A percentile compares a stretch with the other conserved stretches of the same genome.
These are phyloP conservation scores for Sylvia atricapilla DNA, from an alignment of 2,113 vertebrate genomes.

Conservation along the genomic window DNA sequence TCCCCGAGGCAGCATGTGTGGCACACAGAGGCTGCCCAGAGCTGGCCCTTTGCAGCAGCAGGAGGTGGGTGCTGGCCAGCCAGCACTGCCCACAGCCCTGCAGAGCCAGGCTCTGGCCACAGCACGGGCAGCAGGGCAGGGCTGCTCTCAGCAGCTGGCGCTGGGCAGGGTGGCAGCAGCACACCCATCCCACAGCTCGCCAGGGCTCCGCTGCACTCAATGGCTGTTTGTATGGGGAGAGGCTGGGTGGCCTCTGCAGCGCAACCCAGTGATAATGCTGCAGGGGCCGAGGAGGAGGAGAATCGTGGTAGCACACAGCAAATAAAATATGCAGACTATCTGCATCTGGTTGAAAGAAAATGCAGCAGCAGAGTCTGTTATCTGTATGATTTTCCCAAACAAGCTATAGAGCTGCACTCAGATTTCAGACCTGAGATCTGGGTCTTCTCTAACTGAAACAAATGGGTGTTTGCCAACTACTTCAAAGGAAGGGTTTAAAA, in stretches of 20 bases:
- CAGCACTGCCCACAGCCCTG: background rate
- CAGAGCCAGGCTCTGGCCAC: background rate
- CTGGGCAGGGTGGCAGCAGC: background rate
- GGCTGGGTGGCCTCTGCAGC: background rate
- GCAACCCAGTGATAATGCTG: background rate
- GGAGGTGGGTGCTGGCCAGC: constrained; percentile 32
- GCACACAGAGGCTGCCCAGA: background rate
- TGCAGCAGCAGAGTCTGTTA: background rate
- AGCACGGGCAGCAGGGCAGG: background rate
- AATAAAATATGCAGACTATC: background rate
- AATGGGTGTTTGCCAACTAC: constrained; percentile 41
- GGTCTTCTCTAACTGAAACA: constrained; percentile 34
- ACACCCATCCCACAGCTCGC: background rate
- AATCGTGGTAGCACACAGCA: background rate
- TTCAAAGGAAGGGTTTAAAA: constrained; percentile 35
- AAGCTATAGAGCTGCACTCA: background rate
- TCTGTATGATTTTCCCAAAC: background rate
- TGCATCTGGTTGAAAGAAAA: background rate
- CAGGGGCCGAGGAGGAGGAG: background rate
- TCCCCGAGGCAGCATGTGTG: background rate
- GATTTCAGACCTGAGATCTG: constrained; percentile 31
- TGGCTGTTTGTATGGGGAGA: background rate
- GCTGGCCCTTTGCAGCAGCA: background rate
- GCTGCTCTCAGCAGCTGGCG: constrained; percentile 33
- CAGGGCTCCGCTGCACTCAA: background rate